Base-by-base conservation (phyloP, 2,113 vertebrate genomes). In the Brachypodius melanocephalos region DNA sequence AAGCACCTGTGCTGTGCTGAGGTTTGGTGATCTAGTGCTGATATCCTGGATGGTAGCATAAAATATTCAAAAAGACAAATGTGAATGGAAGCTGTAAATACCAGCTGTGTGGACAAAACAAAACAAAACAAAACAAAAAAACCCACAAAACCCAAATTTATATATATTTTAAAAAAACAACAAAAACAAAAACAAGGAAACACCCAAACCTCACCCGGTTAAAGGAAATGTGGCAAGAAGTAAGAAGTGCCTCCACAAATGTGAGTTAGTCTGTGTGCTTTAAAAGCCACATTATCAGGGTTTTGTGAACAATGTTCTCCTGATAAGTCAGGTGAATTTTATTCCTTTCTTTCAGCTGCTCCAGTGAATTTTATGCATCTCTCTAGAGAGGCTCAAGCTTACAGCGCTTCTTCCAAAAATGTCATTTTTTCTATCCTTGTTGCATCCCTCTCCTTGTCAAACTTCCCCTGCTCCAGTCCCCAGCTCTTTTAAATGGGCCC, bases 31-130 rank as follows among this genome's bases (percentile, higher is more conserved):
- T 88, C 89, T 74, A 71, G 40, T 59, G 14, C 55, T 74, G 79
- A 36, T 91, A 86, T 59, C 54, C 43, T 90, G 82, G 48, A 40
- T 73, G 17, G 75, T 21, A 90, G 62, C 40, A 77, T 95, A 77
- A 97, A 97, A 93, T 94, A 94, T 91, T 92, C 88, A 93, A 81
- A 85, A 89, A 95, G 81, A 89, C 87, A 96, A 96, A 96, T 89
- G 81, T 36, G 78, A 95, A 17, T 34, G 66, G 84, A 88, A 79
- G 71, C 71, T 2, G 7, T 94, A 89, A 72, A 66, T 80, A 46
- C 57, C n/a, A 93, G 59, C 59, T 86, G 28, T 45, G 31, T 80
- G 46, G 63, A 63, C 2, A 29, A 67, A 77, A 83, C 46, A 9
- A 8, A 58, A 45, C 57, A 65, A 19, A 31, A 5, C 8, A 59